These are phyloP conservation scores for Semnornis frantzii DNA, from an alignment of 2,113 vertebrate genomes.

Conservation along the genomic window DNA sequence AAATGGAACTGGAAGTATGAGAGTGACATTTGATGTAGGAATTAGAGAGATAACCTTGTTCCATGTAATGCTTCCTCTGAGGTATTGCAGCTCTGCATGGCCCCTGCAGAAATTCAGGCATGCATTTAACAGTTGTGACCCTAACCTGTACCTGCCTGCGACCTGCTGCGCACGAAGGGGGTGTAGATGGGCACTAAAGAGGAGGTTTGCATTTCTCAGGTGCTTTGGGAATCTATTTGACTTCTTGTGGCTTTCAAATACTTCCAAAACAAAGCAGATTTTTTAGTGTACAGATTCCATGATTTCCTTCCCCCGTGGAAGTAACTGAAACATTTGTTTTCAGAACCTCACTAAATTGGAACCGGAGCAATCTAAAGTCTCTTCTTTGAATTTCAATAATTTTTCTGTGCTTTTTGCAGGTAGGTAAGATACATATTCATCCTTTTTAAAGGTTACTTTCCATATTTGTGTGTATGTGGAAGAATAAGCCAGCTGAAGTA, in stretches of 20 bases:
- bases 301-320: not conserved
- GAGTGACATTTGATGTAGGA: not conserved
- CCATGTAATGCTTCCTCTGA: not conserved
- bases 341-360: not conserved
- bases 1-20: not conserved
- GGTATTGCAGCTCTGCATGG: not conserved
- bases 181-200: not conserved
- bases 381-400: not conserved
- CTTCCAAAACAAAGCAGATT: not conserved
- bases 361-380: not conserved
- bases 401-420: not conserved
- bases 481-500: not conserved
- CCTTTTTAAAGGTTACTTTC: not conserved
- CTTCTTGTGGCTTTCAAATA: not conserved
- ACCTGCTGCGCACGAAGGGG: not conserved
- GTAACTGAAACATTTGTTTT: not conserved
- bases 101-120: not conserved
- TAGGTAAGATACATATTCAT: not conserved
- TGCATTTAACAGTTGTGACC: not conserved
- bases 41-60: not conserved
- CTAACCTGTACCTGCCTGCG: not conserved
- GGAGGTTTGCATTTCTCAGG: not conserved
- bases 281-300: not conserved
- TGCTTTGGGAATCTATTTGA: not conserved
- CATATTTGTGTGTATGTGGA: not conserved